Percentiles rank a stretch among this genome's conserved stretches.
These are phyloP conservation scores for Oreamnos americanus DNA, from an alignment of 2,113 vertebrate genomes.

Conservation along the genomic window DNA sequence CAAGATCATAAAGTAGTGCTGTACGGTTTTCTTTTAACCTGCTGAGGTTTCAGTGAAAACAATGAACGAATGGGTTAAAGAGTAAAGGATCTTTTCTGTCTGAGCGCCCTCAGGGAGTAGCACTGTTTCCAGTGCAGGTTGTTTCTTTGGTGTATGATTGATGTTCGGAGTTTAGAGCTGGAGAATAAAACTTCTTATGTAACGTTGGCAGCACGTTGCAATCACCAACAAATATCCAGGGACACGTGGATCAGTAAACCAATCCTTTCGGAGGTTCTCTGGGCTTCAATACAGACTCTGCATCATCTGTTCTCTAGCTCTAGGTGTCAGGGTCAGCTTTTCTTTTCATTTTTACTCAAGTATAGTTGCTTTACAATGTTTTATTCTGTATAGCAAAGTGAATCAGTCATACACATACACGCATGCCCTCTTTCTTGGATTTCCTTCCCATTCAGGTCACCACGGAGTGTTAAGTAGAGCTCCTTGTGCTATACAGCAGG, in stretches of 20 bases:
- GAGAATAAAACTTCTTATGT: neutral
- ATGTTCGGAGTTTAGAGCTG: neutral
- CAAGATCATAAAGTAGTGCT: neutral
- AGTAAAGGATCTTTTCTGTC: neutral
- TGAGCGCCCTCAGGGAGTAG: neutral
- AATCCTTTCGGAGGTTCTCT: neutral
- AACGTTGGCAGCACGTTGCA: neutral
- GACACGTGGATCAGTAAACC: neutral
- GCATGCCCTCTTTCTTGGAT: neutral
- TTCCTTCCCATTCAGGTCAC: neutral
- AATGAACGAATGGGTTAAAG: neutral
- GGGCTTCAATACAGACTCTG: neutral
- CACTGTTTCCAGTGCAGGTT: neutral
- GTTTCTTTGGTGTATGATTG: neutral
- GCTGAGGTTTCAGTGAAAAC: neutral
- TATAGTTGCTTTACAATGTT: neutral
- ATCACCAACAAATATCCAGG: neutral
- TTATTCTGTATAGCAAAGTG: neutral
- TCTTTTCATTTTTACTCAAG: neutral
- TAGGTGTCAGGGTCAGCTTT: neutral
- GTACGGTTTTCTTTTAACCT: neutral
- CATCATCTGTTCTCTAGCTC: neutral
- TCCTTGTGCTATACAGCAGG: neutral
- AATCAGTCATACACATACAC: neutral
- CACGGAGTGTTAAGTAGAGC: neutral